Conservation (phyloP, 23 tunicate genomes). For the Trididemnum miniatum region DNA sequence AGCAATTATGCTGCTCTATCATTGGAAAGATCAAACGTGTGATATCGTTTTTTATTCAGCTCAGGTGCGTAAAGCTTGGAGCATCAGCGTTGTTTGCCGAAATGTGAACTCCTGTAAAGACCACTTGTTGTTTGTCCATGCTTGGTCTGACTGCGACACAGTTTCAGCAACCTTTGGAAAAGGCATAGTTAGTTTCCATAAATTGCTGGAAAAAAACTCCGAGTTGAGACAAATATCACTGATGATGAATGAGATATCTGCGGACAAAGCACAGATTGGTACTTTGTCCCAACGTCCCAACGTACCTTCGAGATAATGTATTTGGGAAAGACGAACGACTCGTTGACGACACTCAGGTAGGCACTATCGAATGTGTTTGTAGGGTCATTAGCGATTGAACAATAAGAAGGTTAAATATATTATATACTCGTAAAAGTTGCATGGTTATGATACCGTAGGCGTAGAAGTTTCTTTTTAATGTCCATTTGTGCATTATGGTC, state of each 20-base stretch:
- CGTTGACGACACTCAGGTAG: background rate
- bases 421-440: no score
- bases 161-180: slow-evolving; percentile 11
- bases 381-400: background rate
- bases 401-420: background rate
- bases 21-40: slow-evolving; percentile 1
- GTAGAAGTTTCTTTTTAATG: no score
- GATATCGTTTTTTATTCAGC: background rate
- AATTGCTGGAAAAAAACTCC: background rate
- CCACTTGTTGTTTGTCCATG: slow-evolving; percentile 7
- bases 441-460: no score
- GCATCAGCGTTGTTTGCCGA: background rate
- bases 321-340: background rate
- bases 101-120: background rate
- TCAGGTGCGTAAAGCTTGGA: background rate
- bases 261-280: background rate
- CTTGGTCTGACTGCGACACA: slow-evolving; percentile 24
- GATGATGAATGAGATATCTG: background rate
- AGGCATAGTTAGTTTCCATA: background rate
- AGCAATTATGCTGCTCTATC: slow-evolving; percentile 13
- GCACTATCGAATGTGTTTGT: background rate
- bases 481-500: no score
- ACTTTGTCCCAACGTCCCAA: background rate
- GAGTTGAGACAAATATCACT: background rate
- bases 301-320: background rate